These are phyloP conservation scores for Drosophila acutilabella DNA, from an alignment of 2,888 invertebrate genomes.

Conservation along the genomic window DNA sequence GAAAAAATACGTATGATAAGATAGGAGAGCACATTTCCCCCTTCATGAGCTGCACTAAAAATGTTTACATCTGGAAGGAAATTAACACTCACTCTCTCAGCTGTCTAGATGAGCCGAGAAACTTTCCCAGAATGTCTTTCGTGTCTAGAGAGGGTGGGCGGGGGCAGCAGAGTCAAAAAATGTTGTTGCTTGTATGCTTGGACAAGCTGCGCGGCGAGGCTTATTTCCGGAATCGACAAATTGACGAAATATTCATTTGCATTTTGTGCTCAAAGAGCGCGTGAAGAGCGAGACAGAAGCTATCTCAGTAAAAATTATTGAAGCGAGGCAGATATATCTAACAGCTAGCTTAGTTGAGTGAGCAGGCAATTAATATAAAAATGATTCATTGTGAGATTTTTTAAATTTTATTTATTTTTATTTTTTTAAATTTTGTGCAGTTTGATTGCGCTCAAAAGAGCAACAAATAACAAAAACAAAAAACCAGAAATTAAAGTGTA, in stretches of 20 bases:
- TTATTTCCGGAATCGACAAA: conserved; percentile 71
- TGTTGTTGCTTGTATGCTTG: conserved; percentile 29
- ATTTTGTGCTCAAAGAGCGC: conserved; percentile 42
- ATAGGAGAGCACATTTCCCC: conserved; percentile 23
- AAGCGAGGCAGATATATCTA: conserved; percentile 36
- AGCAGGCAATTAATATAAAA: conserved; percentile 48
- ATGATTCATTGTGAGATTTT: conserved; percentile 49
- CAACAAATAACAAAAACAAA: conserved; percentile 1
- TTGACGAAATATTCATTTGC: conserved; percentile 64
- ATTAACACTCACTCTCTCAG: background rate
- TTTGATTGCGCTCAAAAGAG: conserved; percentile 7
- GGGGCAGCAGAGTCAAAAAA: conserved; percentile 48
- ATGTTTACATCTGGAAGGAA: conserved; percentile 35
- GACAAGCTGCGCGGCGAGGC: conserved; percentile 54
- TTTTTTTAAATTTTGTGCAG: conserved; percentile 14
- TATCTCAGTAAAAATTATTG: conserved; percentile 10
- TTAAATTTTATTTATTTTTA: conserved; percentile 5
- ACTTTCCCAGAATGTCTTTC: conserved; percentile 51
- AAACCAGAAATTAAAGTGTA: conserved; percentile 20
- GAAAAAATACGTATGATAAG: conserved; percentile 32
- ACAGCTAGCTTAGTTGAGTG: conserved; percentile 30
- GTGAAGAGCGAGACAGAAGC: conserved; percentile 7
- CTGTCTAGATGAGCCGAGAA: conserved; percentile 31
- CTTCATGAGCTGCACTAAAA: background rate
- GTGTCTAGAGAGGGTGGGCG: conserved; percentile 24